Evolutionary conservation across 1,140 invertebrate genomes (phyloP).

Genomic region (Bombus confusus): DNA sequence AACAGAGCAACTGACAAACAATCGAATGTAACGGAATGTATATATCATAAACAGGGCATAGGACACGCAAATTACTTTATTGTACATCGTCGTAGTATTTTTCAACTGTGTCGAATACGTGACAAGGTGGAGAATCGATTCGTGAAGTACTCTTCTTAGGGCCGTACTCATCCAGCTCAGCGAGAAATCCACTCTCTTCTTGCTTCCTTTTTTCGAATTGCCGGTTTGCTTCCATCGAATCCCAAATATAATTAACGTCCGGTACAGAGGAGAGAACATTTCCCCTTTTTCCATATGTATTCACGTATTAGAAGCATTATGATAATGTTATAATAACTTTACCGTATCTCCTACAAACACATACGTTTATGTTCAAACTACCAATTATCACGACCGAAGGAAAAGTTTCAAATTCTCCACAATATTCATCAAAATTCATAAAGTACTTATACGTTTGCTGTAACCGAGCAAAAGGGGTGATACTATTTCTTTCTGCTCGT

Average conservation of each 20-base stretch:
- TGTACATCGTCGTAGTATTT: constrained; percentile 63
- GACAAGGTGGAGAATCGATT: constrained; percentile 4
- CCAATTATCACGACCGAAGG: not conserved
- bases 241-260: constrained; percentile 23
- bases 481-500: no score
- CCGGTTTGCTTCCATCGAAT: constrained; percentile 37
- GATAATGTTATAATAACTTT: not conserved
- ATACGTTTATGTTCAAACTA: not conserved
- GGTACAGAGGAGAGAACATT: constrained; percentile 1
- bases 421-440: not conserved
- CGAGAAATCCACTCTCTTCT: constrained; percentile 14
- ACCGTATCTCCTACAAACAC: not conserved
- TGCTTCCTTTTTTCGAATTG: constrained; percentile 26
- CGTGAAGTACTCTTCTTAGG: constrained; percentile 12
- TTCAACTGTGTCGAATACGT: constrained; percentile 31
- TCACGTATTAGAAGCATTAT: not conserved
- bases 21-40: not conserved
- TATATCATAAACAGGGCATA: not conserved
- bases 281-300: constrained; percentile 68
- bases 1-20: not conserved
- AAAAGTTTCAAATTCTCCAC: not conserved
- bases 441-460: no score
- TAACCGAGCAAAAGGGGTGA: no score
- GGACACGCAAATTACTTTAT: constrained; percentile 39
- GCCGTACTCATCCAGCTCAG: constrained; percentile 1